A percentile compares a stretch with the other conserved stretches of the same genome.
phyloP scores from a whole-genome alignment of 2,113 vertebrate genomes.

The Dasyurus viverrinus region DNA sequence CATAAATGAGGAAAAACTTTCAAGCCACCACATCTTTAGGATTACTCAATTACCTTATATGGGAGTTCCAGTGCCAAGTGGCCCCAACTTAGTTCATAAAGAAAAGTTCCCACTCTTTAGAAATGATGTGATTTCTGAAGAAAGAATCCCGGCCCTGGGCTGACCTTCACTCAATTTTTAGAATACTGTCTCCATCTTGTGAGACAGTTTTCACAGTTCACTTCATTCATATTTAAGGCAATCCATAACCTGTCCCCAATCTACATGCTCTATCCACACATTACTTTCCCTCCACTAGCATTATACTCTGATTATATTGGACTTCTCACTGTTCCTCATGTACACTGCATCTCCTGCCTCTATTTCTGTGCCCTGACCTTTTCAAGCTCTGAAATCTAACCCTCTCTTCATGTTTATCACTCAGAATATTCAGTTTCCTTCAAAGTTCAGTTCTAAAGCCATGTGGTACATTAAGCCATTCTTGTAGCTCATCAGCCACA shows the following conservation, averaged over 20 bases:
- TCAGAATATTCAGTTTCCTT: background rate
- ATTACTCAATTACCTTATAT: no score
- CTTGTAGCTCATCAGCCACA: background rate
- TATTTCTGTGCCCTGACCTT: background rate
- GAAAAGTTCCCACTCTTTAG: no score
- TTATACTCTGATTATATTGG: background rate
- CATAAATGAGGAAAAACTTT: no score
- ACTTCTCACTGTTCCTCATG: background rate
- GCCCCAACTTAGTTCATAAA: no score
- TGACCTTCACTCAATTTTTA: no score
- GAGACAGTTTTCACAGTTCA: no score
- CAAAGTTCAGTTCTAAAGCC: background rate
- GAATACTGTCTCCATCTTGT: no score
- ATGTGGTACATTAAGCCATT: background rate
- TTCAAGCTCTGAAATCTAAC: background rate
- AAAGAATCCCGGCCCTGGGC: no score
- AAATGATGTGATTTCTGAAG: no score
- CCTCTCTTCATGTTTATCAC: background rate
- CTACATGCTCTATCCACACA: background rate
- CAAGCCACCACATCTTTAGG: no score
- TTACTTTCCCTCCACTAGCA: background rate
- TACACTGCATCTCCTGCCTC: background rate
- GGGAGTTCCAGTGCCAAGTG: no score
- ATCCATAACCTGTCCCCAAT: background rate
- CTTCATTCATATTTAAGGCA: background rate